These are phyloP conservation scores for Caranx melampygus DNA, from an alignment of 2,113 vertebrate genomes.

Conservation along the genomic window DNA sequence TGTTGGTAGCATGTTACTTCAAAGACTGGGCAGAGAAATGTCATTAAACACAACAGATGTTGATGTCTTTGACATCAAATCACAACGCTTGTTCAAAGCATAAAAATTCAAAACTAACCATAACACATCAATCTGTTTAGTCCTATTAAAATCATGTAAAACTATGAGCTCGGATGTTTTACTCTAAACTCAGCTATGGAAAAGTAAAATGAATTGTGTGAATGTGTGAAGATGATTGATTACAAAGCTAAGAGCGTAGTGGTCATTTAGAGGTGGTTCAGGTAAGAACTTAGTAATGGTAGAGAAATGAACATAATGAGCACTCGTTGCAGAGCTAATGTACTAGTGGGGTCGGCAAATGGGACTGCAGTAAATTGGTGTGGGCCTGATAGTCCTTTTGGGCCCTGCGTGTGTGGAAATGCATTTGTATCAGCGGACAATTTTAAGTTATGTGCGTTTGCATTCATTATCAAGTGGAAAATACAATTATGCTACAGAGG, in stretches of 20 bases:
- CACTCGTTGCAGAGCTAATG: slow-evolving; percentile 13
- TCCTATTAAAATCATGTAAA: too few relatives aligned
- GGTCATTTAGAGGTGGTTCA: neutral
- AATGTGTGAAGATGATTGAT: neutral
- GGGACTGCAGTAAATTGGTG: slow-evolving; percentile 2
- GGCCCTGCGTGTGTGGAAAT: neutral
- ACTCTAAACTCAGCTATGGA: neutral
- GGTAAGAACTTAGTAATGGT: neutral
- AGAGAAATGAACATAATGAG: slow-evolving; percentile 13
- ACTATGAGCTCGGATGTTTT: neutral
- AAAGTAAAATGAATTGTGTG: neutral
- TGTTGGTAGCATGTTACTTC: too few relatives aligned
- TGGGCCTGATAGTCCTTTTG: neutral
- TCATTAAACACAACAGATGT: too few relatives aligned
- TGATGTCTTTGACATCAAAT: too few relatives aligned
- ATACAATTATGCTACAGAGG: slow-evolving; percentile 6
- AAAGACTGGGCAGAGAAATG: too few relatives aligned
- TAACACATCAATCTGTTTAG: too few relatives aligned
- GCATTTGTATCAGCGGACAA: neutral
- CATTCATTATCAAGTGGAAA: slow-evolving; percentile 12
- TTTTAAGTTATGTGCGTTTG: slow-evolving; percentile 7
- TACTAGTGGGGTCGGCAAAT: slow-evolving; percentile 17
- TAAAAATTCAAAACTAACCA: neutral
- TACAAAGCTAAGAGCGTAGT: neutral
- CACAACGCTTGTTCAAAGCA: neutral